Evolutionary conservation across 92 coral and sea anemone species (phyloP).

Genomic region (Heteractis magnifica): DNA sequence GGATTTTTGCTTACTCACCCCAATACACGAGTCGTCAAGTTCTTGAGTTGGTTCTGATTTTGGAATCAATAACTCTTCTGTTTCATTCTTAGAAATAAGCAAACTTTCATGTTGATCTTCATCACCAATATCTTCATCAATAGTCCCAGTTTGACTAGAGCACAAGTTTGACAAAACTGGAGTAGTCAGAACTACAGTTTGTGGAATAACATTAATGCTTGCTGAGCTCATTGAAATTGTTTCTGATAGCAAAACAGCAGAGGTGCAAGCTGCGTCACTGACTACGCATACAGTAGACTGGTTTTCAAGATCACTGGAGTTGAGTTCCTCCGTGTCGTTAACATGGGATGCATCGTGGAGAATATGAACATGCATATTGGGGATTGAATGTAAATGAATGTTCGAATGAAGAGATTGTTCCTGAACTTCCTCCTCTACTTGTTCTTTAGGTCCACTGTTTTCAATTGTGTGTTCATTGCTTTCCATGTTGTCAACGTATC

Average conservation of each 20-base stretch:
- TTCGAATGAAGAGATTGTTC: constrained; percentile 15
- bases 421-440: neutral
- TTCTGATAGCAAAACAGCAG: constrained; percentile 63
- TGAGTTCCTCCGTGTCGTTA: constrained; percentile 61
- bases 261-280: constrained; percentile 29
- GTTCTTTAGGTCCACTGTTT: neutral
- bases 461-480: neutral
- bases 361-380: constrained; percentile 38
- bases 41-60: constrained; percentile 62
- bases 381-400: constrained; percentile 24
- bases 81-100: constrained; percentile 45
- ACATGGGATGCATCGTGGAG: constrained; percentile 57
- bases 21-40: constrained; percentile 65
- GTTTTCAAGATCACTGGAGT: constrained; percentile 64
- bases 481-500: constrained; percentile 5
- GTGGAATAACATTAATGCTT: constrained; percentile 59
- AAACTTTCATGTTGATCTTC: constrained; percentile 43
- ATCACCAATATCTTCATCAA: constrained; percentile 37
- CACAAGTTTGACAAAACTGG: constrained; percentile 69
- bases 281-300: constrained; percentile 57
- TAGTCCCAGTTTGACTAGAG: constrained; percentile 46
- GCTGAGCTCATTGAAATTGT: constrained; percentile 66
- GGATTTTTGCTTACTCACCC: constrained; percentile 44
- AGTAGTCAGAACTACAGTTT: constrained; percentile 73
- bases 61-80: constrained; percentile 66